Conservation (phyloP, 2,113 vertebrate genomes). For the Solea senegalensis region DNA sequence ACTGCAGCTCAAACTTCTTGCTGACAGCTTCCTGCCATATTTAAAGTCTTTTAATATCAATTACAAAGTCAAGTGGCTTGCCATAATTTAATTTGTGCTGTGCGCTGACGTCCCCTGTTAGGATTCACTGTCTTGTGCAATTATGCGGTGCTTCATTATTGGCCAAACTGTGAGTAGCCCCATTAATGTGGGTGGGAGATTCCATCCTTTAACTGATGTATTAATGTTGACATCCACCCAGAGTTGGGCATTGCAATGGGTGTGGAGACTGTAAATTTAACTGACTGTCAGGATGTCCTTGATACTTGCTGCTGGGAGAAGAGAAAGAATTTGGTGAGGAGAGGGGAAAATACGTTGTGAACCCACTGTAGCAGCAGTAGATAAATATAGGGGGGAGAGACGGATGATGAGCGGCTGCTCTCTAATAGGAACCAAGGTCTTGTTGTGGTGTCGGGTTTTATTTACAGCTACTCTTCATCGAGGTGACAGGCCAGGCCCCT, state of each 20-base stretch:
- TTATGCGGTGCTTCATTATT: constrained; percentile 71
- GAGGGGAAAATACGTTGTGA: constrained; percentile 20
- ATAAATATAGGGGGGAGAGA: constrained; percentile 38
- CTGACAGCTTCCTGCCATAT: constrained; percentile 69
- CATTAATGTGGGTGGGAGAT: constrained; percentile 49
- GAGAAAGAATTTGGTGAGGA: not conserved
- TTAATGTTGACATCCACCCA: constrained; percentile 69
- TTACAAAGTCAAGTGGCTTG: constrained; percentile 74
- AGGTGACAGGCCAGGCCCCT: constrained; percentile 32
- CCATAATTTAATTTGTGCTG: constrained; percentile 75
- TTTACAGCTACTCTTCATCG: constrained; percentile 60
- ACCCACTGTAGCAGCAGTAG: constrained; percentile 5
- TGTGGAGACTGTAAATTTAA: constrained; percentile 60
- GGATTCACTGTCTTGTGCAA: constrained; percentile 80
- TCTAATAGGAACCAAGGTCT: constrained; percentile 63
- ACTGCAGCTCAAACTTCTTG: constrained; percentile 18
- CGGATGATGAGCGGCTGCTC: constrained; percentile 47
- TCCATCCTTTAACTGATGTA: constrained; percentile 63
- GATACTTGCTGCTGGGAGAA: constrained; percentile 37
- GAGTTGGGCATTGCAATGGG: constrained; percentile 35
- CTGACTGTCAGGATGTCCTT: constrained; percentile 67
- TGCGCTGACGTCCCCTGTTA: constrained; percentile 69
- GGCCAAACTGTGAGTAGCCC: constrained; percentile 61
- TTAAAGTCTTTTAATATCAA: constrained; percentile 79
- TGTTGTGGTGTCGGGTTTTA: constrained; percentile 49